Evolutionary conservation across 92 coral and sea anemone genomes (phyloP), one percentile per base, ranked within the genome.

Genomic region (Phenganax stokvisi): DNA sequence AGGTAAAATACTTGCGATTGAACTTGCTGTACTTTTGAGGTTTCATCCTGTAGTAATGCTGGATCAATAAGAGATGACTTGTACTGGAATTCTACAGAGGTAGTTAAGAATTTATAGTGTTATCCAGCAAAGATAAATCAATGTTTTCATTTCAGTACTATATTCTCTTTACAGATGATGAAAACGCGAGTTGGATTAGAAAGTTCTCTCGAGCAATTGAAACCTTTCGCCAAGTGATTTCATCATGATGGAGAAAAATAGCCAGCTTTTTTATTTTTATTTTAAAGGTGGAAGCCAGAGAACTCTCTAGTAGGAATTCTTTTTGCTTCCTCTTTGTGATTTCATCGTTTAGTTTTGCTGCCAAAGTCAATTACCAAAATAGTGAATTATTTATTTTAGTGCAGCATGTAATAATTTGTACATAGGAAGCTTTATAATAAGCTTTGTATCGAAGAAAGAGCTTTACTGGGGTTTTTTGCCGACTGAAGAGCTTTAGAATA

Each of bases 131-230:
- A n/a, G 51, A 60, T 27, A 17, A 57, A n/a, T 37, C 70, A 17
- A 82, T 64, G 25, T 17, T 12, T 56, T 10, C 44, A 6, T 16
- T 12, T 74, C 30, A 72, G 17, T 56, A 11, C 28, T 52, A 29
- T 79, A 37, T 20, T 58, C 70, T 84, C 54, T 59, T 56, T 77
- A 11, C 71, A 94, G 98, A 88, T 89, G 77, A 92, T 92, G 96
- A 97, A 92, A 85, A 88, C 58, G 80, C 72, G 97, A 76, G 89
- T 88, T 20, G 67, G 83, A 8, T 79, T 94, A 62, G 98, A 94
- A 65, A 77, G 90, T 31, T 86, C 89, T 56, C 73, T 94, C 51
- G 97, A 90, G 57, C 90, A 88, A 57, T 86, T 90, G 20, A 92
- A 82, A 74, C 88, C 97, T 16, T 79, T 85, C 71, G 80, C 85